Percentiles rank a stretch among this genome's conserved stretches.
Evolutionary conservation across 1,140 invertebrate genomes (phyloP).

Genomic region (Pogonomyrmex californicus): DNA sequence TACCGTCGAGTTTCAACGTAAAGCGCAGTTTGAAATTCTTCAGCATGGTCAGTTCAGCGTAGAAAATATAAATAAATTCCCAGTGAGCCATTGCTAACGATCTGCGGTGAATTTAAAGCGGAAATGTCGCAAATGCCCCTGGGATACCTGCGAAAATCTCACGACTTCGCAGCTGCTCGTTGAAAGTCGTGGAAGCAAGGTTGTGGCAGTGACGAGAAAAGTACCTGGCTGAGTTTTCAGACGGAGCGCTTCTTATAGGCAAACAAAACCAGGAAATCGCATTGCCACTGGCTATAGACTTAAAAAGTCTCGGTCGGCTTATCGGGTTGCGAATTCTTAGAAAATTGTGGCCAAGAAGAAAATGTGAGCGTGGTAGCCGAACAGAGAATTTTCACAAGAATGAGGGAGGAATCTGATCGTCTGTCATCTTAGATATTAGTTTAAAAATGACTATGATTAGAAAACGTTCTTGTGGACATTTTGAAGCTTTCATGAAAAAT

Average conservation of each 20-base stretch:
- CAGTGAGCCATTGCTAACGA: conserved; percentile 60
- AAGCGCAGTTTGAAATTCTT: conserved; percentile 13
- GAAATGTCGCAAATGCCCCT: conserved; percentile 51
- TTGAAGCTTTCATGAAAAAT: background rate
- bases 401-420: background rate
- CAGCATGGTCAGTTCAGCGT: background rate
- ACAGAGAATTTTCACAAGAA: conserved; percentile 11
- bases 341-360: conserved; percentile 29
- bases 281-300: conserved; percentile 57
- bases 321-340: conserved; percentile 47
- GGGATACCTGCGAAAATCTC: conserved; percentile 69
- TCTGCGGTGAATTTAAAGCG: conserved; percentile 67
- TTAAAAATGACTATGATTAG: conserved; percentile 15
- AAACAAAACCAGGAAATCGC: conserved; percentile 71
- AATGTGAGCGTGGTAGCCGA: conserved; percentile 1
- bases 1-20: background rate
- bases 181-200: conserved; percentile 59
- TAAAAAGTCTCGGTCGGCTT: conserved; percentile 63
- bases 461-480: conserved; percentile 7
- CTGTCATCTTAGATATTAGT: background rate
- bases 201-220: conserved; percentile 31
- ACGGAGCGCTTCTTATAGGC: conserved; percentile 56
- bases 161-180: conserved; percentile 59
- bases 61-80: conserved; percentile 52
- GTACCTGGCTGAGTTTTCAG: conserved; percentile 61